phyloP scores from a whole-genome alignment of 2,113 vertebrate genomes.

The Arvicanthis niloticus region DNA sequence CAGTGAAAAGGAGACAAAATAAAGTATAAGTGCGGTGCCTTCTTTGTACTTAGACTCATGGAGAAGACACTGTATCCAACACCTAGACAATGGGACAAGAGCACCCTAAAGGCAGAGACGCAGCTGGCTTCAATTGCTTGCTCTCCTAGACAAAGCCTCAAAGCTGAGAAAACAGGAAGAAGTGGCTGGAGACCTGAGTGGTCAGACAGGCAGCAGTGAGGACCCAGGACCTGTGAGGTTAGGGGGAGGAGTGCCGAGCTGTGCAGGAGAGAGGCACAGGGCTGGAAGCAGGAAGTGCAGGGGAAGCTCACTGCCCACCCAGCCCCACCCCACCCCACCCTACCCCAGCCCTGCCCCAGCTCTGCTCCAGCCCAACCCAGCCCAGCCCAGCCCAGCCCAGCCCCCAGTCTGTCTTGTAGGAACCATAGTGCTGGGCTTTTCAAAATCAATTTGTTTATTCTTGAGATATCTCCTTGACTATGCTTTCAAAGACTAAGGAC shows the following conservation, averaged over 20 bases:
- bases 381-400: too few species aligned
- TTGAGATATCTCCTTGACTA: neutral
- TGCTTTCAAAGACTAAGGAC: neutral
- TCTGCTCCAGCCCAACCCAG: too few species aligned
- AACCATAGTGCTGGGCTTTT: neutral
- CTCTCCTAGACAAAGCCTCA: neutral
- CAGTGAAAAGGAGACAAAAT: neutral
- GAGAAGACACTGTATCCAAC: neutral
- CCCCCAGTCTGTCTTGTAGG: neutral
- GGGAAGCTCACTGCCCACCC: neutral
- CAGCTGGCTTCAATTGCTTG: fast-evolving
- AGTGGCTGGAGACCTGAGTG: neutral
- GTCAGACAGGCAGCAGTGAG: neutral
- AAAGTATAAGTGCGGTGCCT: neutral
- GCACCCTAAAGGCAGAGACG: neutral
- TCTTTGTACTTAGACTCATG: neutral
- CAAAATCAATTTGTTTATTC: neutral
- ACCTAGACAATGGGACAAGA: neutral
- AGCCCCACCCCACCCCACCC: too few species aligned
- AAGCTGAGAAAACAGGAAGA: neutral
- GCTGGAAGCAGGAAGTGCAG: neutral
- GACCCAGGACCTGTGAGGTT: fast-evolving
- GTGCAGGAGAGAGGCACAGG: neutral
- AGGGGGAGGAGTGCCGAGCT: neutral
- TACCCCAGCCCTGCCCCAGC: too few species aligned